Evolutionary conservation across 2,797 vertebrate genomes (phyloP).

Genomic region (Avahi laniger): DNA sequence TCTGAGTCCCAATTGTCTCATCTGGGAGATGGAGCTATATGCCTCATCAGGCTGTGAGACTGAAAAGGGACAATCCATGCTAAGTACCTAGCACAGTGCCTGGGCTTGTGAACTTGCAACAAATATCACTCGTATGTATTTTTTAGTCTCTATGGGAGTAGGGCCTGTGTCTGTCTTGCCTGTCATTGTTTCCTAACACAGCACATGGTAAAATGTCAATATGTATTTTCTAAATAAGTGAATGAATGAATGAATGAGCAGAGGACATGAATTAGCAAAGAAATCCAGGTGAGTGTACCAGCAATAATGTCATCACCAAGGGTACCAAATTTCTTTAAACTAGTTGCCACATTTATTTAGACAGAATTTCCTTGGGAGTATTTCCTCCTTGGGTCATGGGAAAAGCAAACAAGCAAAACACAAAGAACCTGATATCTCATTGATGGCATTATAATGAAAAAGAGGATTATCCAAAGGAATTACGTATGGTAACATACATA

Average conservation of each 20-base stretch:
- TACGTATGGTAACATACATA: conserved; percentile 52
- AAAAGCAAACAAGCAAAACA: conserved; percentile 70
- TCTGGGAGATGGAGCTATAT: neutral
- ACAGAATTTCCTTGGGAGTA: conserved; percentile 50
- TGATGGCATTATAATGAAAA: conserved; percentile 28
- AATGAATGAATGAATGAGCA: neutral
- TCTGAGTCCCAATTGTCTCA: neutral
- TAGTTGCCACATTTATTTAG: conserved; percentile 44
- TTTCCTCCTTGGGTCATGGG: conserved; percentile 66
- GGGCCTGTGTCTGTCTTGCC: neutral
- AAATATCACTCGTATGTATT: neutral
- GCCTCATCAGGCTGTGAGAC: neutral
- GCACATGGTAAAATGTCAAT: neutral
- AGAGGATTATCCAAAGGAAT: conserved; percentile 53
- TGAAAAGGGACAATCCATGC: neutral
- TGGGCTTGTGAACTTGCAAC: neutral
- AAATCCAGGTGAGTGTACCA: neutral
- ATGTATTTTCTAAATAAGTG: neutral
- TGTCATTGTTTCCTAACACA: neutral
- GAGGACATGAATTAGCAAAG: neutral
- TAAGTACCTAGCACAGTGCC: neutral
- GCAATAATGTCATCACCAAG: neutral
- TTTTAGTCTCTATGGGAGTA: neutral
- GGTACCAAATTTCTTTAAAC: neutral
- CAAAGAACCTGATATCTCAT: conserved; percentile 55